phyloP scores from a whole-genome alignment of 2,888 invertebrate species.

The Chloroclysta siterata region DNA sequence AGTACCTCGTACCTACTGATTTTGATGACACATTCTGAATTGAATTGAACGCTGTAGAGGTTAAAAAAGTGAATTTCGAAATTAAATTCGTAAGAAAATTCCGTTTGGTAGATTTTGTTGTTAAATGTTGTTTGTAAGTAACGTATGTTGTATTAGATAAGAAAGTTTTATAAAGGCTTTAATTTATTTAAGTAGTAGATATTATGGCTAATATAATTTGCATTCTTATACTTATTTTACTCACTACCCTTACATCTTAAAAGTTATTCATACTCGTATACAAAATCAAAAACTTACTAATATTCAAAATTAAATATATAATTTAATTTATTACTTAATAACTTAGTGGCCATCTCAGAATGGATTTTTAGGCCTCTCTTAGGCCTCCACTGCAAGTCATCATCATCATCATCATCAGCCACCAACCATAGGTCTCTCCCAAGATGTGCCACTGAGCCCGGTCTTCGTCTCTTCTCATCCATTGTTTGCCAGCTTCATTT shows the following conservation, averaged over 20 bases:
- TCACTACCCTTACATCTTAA: slow-evolving; percentile 1
- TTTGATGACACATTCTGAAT: slow-evolving; percentile 4
- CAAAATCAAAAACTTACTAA: neutral
- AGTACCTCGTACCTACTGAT: slow-evolving; percentile 6
- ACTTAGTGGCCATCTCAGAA: neutral
- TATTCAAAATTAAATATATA: too few species aligned
- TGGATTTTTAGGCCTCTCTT: too few species aligned
- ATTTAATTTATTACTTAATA: too few species aligned
- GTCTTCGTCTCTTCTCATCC: too few species aligned
- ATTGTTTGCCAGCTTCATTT: too few species aligned
- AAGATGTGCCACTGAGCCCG: too few species aligned
- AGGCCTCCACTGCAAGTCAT: too few species aligned
- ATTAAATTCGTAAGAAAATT: slow-evolving; percentile 1
- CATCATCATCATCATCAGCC: too few species aligned
- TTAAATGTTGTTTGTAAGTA: slow-evolving; percentile 34
- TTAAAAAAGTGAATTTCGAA: slow-evolving; percentile 2
- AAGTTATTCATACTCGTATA: neutral
- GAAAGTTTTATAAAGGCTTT: slow-evolving; percentile 66
- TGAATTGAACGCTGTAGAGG: neutral
- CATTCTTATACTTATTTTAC: slow-evolving; percentile 26
- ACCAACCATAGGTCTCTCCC: too few species aligned
- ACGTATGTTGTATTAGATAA: slow-evolving; percentile 41
- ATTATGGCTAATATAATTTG: slow-evolving; percentile 42
- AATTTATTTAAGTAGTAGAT: slow-evolving; percentile 72
- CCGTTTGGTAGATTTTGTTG: slow-evolving; percentile 14